Evolutionary conservation across 2,888 invertebrate species (phyloP).

Genomic region (Xylocampa areola): DNA sequence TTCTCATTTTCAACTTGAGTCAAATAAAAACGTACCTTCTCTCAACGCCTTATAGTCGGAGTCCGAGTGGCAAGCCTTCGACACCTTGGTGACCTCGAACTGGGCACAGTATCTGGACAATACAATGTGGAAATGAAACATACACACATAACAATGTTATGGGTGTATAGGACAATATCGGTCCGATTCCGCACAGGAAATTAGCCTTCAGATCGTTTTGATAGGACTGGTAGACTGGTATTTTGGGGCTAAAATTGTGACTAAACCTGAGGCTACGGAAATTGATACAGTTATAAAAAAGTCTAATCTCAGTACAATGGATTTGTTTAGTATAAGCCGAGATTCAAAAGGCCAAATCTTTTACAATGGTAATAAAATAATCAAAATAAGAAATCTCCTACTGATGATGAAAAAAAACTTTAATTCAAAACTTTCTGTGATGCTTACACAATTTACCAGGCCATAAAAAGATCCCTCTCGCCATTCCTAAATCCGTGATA

Average conservation of each 20-base stretch:
- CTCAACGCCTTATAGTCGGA: slow-evolving; percentile 92
- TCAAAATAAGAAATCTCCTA: too few species aligned
- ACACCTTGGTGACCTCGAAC: slow-evolving; percentile 95
- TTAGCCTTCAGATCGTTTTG: slow-evolving; percentile 29
- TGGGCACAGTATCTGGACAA: slow-evolving; percentile 95
- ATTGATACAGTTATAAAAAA: slow-evolving; percentile 16
- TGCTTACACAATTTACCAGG: too few species aligned
- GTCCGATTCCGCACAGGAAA: slow-evolving; percentile 45
- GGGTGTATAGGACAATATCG: slow-evolving; percentile 27
- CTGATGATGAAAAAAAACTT: too few species aligned
- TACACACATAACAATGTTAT: slow-evolving; percentile 38
- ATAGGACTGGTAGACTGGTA: not conserved
- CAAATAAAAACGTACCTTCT: slow-evolving; percentile 90
- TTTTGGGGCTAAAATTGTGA: slow-evolving; percentile 8
- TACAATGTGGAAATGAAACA: slow-evolving; percentile 63
- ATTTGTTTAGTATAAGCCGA: too few species aligned
- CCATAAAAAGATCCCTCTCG: not conserved
- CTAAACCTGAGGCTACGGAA: slow-evolving; percentile 16
- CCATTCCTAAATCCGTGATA: too few species aligned
- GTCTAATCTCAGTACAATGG: too few species aligned
- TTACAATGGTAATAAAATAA: too few species aligned
- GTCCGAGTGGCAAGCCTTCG: slow-evolving; percentile 94
- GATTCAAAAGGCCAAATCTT: too few species aligned
- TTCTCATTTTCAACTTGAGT: slow-evolving; percentile 14
- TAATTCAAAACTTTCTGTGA: too few species aligned